phyloP scores from a whole-genome alignment of 2,797 vertebrate genomes.

The Sarcophilus harrisii region DNA sequence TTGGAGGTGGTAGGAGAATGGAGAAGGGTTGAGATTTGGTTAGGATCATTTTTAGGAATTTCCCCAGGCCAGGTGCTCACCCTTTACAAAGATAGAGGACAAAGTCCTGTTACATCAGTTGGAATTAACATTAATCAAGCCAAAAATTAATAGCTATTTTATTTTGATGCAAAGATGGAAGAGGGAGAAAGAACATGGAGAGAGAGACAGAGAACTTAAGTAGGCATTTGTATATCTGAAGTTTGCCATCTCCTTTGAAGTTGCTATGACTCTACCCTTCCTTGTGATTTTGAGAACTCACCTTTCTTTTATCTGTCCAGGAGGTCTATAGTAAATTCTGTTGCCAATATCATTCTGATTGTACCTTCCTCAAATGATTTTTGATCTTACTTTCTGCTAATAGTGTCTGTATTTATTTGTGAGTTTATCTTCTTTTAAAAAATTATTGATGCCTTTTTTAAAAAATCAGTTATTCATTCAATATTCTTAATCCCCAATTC shows the following conservation, averaged over 20 bases:
- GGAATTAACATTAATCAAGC: no score
- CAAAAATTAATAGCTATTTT: background rate
- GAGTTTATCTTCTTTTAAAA: background rate
- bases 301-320: background rate
- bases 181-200: background rate
- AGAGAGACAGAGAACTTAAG: no score
- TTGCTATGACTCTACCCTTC: background rate
- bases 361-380: background rate
- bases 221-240: background rate
- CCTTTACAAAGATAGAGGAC: no score
- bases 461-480: background rate
- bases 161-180: no score
- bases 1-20: no score
- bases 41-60: no score
- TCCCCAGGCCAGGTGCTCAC: no score
- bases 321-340: background rate
- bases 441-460: background rate
- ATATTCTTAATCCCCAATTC: background rate
- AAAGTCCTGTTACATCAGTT: no score
- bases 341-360: background rate
- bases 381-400: background rate
- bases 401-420: background rate
- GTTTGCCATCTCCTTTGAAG: background rate
- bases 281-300: background rate
- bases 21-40: no score